phyloP scores from a whole-genome alignment of 2,888 invertebrate genomes.

The Camponotus fellah region DNA sequence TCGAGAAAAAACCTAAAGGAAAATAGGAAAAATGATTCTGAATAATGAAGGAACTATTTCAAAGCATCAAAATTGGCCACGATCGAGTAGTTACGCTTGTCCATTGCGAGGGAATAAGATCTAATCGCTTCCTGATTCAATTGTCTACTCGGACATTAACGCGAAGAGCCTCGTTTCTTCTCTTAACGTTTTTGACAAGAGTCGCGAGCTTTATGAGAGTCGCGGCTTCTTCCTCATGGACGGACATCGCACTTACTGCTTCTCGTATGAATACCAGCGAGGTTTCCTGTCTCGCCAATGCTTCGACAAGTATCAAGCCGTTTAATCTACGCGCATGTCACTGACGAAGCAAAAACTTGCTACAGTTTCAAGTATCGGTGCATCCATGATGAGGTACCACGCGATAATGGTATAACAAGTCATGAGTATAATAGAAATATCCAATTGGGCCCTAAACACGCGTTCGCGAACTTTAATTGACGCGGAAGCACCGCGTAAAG shows the following conservation, averaged over 20 bases:
- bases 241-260: conserved; percentile 40
- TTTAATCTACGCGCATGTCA: conserved; percentile 38
- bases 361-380: conserved; percentile 54
- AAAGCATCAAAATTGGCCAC: conserved; percentile 43
- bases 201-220: conserved; percentile 55
- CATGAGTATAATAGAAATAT: conserved; percentile 32
- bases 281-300: conserved; percentile 43
- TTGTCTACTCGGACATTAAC: conserved; percentile 64
- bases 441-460: conserved; percentile 31
- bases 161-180: conserved; percentile 40
- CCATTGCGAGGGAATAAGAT: conserved; percentile 57
- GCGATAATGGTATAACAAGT: conserved; percentile 35
- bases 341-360: conserved; percentile 53
- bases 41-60: conserved; percentile 47
- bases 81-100: conserved; percentile 64
- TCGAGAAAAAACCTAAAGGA: conserved; percentile 22
- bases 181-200: conserved; percentile 61
- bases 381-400: conserved; percentile 18
- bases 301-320: conserved; percentile 51
- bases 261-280: conserved; percentile 40
- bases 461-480: conserved; percentile 42
- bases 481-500: conserved; percentile 42
- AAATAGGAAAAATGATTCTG: conserved; percentile 34
- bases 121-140: conserved; percentile 70
- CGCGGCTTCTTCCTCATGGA: conserved; percentile 45